These are phyloP conservation scores for Eristalis intricaria DNA, from an alignment of 2,888 invertebrate genomes.

Conservation along the genomic window DNA sequence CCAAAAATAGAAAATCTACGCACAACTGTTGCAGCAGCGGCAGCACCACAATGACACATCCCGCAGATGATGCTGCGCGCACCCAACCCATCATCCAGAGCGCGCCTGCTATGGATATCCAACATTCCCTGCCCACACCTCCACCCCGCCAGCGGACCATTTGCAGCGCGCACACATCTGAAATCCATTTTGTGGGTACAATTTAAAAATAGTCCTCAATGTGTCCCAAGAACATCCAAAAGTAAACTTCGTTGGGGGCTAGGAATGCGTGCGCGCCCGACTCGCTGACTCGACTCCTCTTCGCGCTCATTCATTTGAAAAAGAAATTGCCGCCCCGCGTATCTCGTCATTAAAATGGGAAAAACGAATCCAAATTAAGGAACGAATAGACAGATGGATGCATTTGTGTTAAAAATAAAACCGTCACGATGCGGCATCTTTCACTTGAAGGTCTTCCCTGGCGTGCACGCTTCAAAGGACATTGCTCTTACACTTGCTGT, in stretches of 20 bases:
- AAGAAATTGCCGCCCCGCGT: constrained; percentile 65
- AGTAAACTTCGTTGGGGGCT: constrained; percentile 72
- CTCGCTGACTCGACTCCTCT: constrained; percentile 13
- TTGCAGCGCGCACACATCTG: constrained; percentile 21
- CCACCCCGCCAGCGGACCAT: not conserved
- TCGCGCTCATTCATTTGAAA: constrained; percentile 46
- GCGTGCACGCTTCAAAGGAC: constrained; percentile 70
- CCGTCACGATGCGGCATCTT: constrained; percentile 64
- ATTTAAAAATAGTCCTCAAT: constrained; percentile 65
- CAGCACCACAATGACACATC: constrained; percentile 10
- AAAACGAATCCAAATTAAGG: constrained; percentile 53
- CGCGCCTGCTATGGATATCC: constrained; percentile 21
- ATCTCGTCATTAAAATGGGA: constrained; percentile 34
- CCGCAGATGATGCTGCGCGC: not conserved
- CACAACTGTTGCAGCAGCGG: constrained; percentile 66
- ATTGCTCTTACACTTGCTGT: constrained; percentile 59
- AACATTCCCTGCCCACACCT: constrained; percentile 7
- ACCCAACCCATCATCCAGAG: not conserved
- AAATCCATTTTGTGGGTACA: constrained; percentile 59
- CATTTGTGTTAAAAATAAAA: constrained; percentile 72
- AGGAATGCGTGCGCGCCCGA: constrained; percentile 66
- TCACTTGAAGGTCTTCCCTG: constrained; percentile 63
- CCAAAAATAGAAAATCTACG: constrained; percentile 66
- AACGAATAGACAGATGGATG: constrained; percentile 72
- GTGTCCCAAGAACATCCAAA: constrained; percentile 68